Evolutionary conservation across 2,888 invertebrate genomes (phyloP), one percentile per base, ranked within the genome.

Genomic region (Amorpha juglandis): DNA sequence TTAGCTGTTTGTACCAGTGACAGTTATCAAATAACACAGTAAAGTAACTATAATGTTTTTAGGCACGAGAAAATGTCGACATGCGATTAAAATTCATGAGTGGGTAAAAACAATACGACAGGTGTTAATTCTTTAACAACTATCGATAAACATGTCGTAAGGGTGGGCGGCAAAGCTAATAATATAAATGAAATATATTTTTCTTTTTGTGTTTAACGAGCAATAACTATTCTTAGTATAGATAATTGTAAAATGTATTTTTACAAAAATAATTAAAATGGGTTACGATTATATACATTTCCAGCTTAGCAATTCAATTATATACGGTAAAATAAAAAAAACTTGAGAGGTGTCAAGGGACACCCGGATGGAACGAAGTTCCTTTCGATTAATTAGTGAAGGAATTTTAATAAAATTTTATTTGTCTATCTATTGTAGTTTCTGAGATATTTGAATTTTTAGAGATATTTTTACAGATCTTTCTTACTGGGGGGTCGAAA

Each of bases 121-220:
- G 55, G 38, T 58, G 55, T 38, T 38, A 38, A 58, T 58, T 58
- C 55, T 58, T 38, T 38, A 38, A 38, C 55, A 19, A 16, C 16
- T 58, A 38, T 8, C 35, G 11, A 55, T 55, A 55, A 58, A 58
- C 38, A 19, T 42, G 38, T 58, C 38, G 12, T 42, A 19, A 35
- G 38, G 58, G 11, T 58, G 19, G 58, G 58, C 16, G 58, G 42
- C 58, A 58, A 58, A 42, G 16, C 38, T 12, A 21, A 58, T 42
- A 58, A 58, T 58, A 19, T 19, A 42, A 58, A 58, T 42, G 9
- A 58, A 38, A 53, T 53, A 33, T 8, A 58, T 58, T 42, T 58
- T 58, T 58, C 58, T 42, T 38, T 16, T 19, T 19, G 58, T 42
- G 38, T 38, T 42, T 42, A 58, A 58, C 58, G 58, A 58, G 6